These are phyloP conservation scores for Synanthedon vespiformis DNA, from an alignment of 2,888 invertebrate genomes.

Conservation along the genomic window DNA sequence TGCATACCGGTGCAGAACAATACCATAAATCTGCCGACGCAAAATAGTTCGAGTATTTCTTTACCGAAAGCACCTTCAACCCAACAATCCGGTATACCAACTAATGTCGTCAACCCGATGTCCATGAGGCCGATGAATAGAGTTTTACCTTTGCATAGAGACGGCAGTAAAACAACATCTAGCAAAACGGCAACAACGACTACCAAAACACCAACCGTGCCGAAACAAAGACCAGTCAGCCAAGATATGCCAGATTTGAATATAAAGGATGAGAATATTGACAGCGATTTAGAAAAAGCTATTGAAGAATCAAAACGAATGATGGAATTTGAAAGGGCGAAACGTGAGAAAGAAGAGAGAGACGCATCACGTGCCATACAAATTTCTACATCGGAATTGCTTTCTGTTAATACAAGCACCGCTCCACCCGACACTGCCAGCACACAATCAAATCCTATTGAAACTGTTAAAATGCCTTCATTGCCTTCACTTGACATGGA, in stretches of 20 bases:
- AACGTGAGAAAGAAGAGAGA: conserved; percentile 56
- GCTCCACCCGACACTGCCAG: conserved; percentile 20
- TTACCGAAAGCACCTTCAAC: conserved; percentile 73
- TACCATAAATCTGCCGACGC: conserved; percentile 60
- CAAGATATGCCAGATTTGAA: conserved; percentile 67
- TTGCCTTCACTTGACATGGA: conserved; percentile 50
- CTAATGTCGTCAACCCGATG: conserved; percentile 79
- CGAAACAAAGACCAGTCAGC: conserved; percentile 45
- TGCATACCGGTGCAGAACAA: conserved; percentile 58
- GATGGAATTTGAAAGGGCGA: conserved; percentile 58
- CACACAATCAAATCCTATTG: conserved; percentile 18
- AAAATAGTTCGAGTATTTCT: conserved; percentile 68
- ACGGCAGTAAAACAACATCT: conserved; percentile 62
- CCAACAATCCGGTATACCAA: conserved; percentile 74
- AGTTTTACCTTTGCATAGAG: conserved; percentile 82
- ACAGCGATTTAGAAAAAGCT: conserved; percentile 63
- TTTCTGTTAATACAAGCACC: conserved; percentile 42
- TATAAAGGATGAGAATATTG: conserved; percentile 62
- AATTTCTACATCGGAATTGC: conserved; percentile 42
- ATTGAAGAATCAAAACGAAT: conserved; percentile 64
- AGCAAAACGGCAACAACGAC: conserved; percentile 35
- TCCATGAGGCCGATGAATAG: conserved; percentile 80
- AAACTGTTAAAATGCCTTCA: conserved; percentile 42
- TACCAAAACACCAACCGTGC: conserved; percentile 32
- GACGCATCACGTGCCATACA: conserved; percentile 49